phyloP scores from a whole-genome alignment of 1,140 invertebrate genomes.

The Pseudachorutes palmiensis region DNA sequence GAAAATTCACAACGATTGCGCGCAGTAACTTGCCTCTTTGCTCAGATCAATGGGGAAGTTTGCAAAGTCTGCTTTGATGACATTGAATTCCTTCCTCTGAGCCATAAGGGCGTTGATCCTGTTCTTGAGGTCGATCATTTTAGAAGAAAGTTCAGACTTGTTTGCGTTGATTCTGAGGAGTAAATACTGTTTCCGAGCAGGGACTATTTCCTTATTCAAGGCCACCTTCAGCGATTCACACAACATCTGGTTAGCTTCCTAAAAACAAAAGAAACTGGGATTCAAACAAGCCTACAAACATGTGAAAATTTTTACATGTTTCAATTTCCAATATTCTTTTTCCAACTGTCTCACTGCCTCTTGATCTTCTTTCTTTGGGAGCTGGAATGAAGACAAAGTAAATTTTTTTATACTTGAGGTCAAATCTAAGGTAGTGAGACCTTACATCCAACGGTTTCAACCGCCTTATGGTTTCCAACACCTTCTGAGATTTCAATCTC shows the following conservation, averaged over 20 bases:
- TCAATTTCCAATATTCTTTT: slow-evolving; percentile 25
- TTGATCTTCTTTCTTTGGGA: slow-evolving; percentile 16
- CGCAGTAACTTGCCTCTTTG: slow-evolving; percentile 11
- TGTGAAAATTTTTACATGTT: slow-evolving; percentile 26
- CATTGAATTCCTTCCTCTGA: slow-evolving; percentile 13
- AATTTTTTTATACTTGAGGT: neutral
- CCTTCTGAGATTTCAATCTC: slow-evolving; percentile 29
- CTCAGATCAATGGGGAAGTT: slow-evolving; percentile 19
- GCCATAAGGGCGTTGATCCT: slow-evolving; percentile 21
- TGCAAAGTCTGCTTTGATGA: slow-evolving; percentile 31
- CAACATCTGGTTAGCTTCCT: slow-evolving; percentile 25
- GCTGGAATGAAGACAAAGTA: slow-evolving; percentile 4
- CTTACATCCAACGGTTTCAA: slow-evolving; percentile 27
- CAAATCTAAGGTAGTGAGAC: neutral
- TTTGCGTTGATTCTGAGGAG: slow-evolving; percentile 17
- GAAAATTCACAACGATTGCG: neutral
- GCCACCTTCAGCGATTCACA: slow-evolving; percentile 26
- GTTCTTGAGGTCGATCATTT: slow-evolving; percentile 31
- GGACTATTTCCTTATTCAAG: slow-evolving; percentile 12
- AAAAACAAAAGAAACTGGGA: neutral
- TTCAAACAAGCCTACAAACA: too few species aligned
- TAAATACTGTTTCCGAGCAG: slow-evolving; percentile 29
- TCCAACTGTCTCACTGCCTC: slow-evolving; percentile 23
- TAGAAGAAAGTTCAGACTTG: slow-evolving; percentile 23
- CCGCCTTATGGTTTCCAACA: slow-evolving; percentile 27